Base-by-base conservation (phyloP, 2,797 vertebrate genomes). In the Siniperca undulata region DNA sequence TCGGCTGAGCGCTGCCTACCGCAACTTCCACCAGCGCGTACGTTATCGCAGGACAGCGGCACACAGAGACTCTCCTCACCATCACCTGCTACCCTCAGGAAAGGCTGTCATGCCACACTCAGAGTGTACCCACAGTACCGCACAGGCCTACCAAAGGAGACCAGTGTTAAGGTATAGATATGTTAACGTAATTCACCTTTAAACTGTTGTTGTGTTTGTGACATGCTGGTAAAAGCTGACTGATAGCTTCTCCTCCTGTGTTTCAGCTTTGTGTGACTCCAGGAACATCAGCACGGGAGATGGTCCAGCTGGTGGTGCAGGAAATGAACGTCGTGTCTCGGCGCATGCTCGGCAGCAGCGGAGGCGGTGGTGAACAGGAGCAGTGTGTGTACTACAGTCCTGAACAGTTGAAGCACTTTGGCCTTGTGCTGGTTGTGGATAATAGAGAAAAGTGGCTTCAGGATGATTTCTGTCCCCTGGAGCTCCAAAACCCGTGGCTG, bases 91-190 rank as follows among this genome's bases (percentile, higher is more conserved):
- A 86, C 86, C 61, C 90, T 93, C 86, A 94, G 95, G 91, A 95
- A 94, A 81, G 82, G 53, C 3, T 95, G 95, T 61, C 95, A 97
- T 22, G 93, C 95, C 89, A 97, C 96, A 6, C 83, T 98, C 80
- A 86, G 94, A 79, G 96, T 98, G 46, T 97, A 96, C 86, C 97
- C 97, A 9, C 97, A 98, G 66, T 98, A 98, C 0, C 95, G 93
- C 90, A 98, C 97, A 0, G 97, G 97, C 66, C 95, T 98, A 86
- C 96, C 97, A 58, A 96, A 96, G 91, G 97, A 98, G 61, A 97
- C 96, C 91, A 97, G 95, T 46, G 95, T 98, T 24, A 97, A 97
- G 97, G 97, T 98, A 94, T 40, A 20, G 50, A 55, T 59, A 16
- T 14, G 4, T 24, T 59, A 5, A 65, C n/a, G n/a, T n/a, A 5